A percentile compares a stretch with the other conserved stretches of the same genome.
Evolutionary conservation across 2,888 invertebrate species (phyloP).

Genomic region (Cantharis rufa): DNA sequence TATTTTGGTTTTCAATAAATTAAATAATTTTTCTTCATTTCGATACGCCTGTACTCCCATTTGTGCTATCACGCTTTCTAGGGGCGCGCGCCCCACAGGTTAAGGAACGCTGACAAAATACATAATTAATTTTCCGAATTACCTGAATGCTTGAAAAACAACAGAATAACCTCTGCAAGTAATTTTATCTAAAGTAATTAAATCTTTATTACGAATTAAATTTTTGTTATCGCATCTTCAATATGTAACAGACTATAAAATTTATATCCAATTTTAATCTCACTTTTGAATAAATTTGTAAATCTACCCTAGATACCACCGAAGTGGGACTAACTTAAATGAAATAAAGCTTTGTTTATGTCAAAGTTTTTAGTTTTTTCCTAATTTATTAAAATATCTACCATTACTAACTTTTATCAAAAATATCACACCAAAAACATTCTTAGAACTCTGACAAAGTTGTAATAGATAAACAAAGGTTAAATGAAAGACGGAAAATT

Average conservation of each 20-base stretch:
- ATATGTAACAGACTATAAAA: not conserved
- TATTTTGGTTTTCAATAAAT: too few relatives aligned
- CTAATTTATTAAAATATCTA: conserved; percentile 8
- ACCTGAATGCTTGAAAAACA: not conserved
- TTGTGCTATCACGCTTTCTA: too few relatives aligned
- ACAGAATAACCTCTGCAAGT: not conserved
- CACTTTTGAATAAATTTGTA: not conserved
- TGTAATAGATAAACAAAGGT: conserved; percentile 26
- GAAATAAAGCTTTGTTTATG: not conserved
- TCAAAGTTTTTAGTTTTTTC: not conserved
- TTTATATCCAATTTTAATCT: not conserved
- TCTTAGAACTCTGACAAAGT: conserved; percentile 15
- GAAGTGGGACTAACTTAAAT: not conserved
- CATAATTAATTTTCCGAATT: not conserved
- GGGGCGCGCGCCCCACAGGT: too few relatives aligned
- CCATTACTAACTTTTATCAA: conserved; percentile 16
- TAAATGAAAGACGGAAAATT: conserved; percentile 10
- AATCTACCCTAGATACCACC: not conserved
- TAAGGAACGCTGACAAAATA: too few relatives aligned
- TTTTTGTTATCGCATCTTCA: not conserved
- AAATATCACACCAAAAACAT: conserved; percentile 20
- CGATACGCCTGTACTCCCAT: too few relatives aligned
- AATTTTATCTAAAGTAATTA: not conserved
- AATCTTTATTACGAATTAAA: not conserved
- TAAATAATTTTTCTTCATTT: too few relatives aligned